phyloP scores from a whole-genome alignment of 2,888 invertebrate genomes.

The Megamerina dolium region DNA sequence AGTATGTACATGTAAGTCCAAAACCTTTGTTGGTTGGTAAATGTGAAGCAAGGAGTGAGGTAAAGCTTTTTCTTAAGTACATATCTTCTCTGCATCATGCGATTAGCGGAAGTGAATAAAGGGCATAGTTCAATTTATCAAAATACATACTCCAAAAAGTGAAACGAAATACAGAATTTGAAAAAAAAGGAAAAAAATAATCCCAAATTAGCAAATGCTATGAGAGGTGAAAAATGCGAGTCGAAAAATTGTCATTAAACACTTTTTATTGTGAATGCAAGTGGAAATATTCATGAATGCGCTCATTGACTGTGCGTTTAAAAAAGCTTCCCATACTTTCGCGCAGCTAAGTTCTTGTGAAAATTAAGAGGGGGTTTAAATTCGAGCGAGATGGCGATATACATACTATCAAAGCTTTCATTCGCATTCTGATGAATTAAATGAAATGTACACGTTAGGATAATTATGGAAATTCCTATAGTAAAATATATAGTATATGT shows the following conservation, averaged over 20 bases:
- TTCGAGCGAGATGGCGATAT: no score
- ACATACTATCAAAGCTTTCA: no score
- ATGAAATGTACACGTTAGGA: constrained; percentile 35
- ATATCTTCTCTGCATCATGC: not conserved
- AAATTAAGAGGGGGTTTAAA: no score
- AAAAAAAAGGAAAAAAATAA: no score
- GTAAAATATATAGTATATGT: constrained; percentile 27
- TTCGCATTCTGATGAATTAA: constrained; percentile 18
- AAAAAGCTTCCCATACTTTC: no score
- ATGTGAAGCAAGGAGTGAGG: constrained; percentile 25
- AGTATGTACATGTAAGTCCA: constrained; percentile 43
- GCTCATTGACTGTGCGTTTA: not conserved
- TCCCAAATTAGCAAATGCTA: no score
- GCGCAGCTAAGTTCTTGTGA: no score
- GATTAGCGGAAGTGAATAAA: not conserved
- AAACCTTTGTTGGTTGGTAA: constrained; percentile 28
- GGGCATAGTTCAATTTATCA: not conserved
- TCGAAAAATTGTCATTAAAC: no score
- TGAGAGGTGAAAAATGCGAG: no score
- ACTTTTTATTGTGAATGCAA: no score
- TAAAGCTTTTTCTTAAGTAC: constrained; percentile 6
- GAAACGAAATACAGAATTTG: not conserved
- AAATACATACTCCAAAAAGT: not conserved
- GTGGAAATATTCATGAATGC: not conserved
- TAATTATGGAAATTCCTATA: constrained; percentile 28